These are phyloP conservation scores for Gavialis gangeticus DNA, from an alignment of 2,113 vertebrate species.

Conservation along the genomic window DNA sequence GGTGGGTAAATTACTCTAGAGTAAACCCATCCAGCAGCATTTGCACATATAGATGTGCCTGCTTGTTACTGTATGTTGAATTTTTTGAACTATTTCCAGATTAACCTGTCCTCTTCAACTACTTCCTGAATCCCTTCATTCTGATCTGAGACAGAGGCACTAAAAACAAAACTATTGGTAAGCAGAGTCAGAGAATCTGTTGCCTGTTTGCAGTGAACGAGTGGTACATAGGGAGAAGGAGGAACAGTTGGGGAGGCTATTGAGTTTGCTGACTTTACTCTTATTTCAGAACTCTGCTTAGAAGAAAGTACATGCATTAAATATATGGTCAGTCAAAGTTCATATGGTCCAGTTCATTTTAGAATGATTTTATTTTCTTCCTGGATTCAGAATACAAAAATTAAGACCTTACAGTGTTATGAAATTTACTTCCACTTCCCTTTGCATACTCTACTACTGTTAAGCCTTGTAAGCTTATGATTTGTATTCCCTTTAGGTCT, in stretches of 20 bases:
- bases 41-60: neutral
- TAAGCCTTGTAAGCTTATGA: neutral
- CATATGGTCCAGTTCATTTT: neutral
- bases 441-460: slow-evolving; percentile 3
- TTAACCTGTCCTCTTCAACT: neutral
- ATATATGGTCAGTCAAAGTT: neutral
- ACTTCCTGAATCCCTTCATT: neutral
- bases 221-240: neutral
- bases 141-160: neutral
- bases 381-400: neutral
- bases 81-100: neutral
- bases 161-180: neutral
- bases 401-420: neutral
- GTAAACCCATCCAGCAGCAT: no score
- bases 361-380: slow-evolving; percentile 28
- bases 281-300: neutral
- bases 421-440: neutral
- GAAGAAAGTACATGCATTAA: neutral
- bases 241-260: neutral
- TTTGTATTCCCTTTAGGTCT: slow-evolving; percentile 11
- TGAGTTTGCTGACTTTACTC: neutral
- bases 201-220: neutral
- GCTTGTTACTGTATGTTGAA: neutral
- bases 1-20: no score
- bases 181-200: neutral